Evolutionary conservation across 2,113 vertebrate genomes (phyloP), one percentile per base, ranked within the genome.

Genomic region (Gambusia holbrooki): DNA sequence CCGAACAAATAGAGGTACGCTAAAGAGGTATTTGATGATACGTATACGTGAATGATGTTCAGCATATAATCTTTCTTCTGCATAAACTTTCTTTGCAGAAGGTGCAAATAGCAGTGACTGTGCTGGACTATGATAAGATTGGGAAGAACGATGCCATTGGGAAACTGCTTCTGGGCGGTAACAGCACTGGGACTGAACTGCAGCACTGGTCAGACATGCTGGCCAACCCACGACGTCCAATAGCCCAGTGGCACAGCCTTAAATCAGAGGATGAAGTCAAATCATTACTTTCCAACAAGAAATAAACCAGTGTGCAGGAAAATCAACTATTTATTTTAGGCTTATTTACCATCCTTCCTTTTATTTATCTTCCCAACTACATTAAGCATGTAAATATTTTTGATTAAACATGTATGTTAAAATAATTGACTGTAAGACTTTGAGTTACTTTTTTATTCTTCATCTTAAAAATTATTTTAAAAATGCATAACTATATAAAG

Each of bases 71-170:
- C 0, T 33, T 27, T 79, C 40, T 71, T 83, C 6, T 70, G 9
- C 45, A 19, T 83, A 73, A 74, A 1, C 85, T 85, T 90, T 77
- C 68, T 37, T 93, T 87, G 58, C 73, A 99, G 97, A 99, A 98
- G 93, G 96, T 98, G 87, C 97, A 98, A 92, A 86, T 99, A 87
- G 96, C 96, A 84, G 97, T 98, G 89, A 98, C 97, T 82, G 98
- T 98, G 91, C 94, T 99, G 95, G 98, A 99, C 96, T 99, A 98
- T 90, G 98, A 99, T 95, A 99, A 99, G 96, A 99, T 99, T 87
- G 98, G 98, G 88, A 99, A 99, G 94, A 99, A 99, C 0, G 97
- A 99, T 77, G 97, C 97, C 90, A 99, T 99, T 45, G 98, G 98
- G 77, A 99, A 98, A 80, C 93, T 99, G 78, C 94, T 98, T 90